Evolutionary conservation across 1,140 invertebrate genomes (phyloP).

Genomic region (Aphelinus certus): DNA sequence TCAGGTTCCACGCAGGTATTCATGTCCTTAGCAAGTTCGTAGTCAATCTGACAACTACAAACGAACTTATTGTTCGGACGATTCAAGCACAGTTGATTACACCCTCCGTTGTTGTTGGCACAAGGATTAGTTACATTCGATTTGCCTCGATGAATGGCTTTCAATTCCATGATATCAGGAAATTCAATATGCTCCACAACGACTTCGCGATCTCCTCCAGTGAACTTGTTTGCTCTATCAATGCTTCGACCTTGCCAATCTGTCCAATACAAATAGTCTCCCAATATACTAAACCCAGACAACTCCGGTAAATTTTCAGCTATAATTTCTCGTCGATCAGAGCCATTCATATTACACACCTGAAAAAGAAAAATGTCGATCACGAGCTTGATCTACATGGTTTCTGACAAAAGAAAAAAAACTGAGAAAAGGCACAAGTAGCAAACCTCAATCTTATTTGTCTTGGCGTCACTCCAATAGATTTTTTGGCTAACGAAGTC

Average conservation of each 20-base stretch:
- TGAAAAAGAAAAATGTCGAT: background rate
- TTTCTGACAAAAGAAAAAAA: too few species aligned
- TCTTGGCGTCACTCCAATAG: slow-evolving; percentile 96
- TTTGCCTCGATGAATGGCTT: slow-evolving; percentile 72
- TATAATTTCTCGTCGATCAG: slow-evolving; percentile 80
- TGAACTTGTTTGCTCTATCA: slow-evolving; percentile 90
- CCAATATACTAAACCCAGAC: slow-evolving; percentile 88
- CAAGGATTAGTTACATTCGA: slow-evolving; percentile 75
- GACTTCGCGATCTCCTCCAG: slow-evolving; percentile 76
- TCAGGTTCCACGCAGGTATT: slow-evolving; percentile 86
- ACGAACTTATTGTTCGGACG: slow-evolving; percentile 75
- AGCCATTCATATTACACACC: slow-evolving; percentile 83
- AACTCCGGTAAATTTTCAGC: slow-evolving; percentile 87
- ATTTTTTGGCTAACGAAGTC: slow-evolving; percentile 84
- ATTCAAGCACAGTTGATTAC: slow-evolving; percentile 87
- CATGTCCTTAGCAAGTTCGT: slow-evolving; percentile 82
- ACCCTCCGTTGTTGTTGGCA: slow-evolving; percentile 79
- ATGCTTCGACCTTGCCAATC: slow-evolving; percentile 93
- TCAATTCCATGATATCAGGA: slow-evolving; percentile 89
- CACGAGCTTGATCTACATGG: too few species aligned
- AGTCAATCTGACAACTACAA: slow-evolving; percentile 85
- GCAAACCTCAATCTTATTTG: slow-evolving; percentile 90
- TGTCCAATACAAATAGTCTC: slow-evolving; percentile 95
- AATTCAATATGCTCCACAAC: slow-evolving; percentile 82
- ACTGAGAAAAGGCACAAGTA: background rate